Base-by-base conservation (phyloP, 2,797 vertebrate species). In the Typhlichthys subterraneus region DNA sequence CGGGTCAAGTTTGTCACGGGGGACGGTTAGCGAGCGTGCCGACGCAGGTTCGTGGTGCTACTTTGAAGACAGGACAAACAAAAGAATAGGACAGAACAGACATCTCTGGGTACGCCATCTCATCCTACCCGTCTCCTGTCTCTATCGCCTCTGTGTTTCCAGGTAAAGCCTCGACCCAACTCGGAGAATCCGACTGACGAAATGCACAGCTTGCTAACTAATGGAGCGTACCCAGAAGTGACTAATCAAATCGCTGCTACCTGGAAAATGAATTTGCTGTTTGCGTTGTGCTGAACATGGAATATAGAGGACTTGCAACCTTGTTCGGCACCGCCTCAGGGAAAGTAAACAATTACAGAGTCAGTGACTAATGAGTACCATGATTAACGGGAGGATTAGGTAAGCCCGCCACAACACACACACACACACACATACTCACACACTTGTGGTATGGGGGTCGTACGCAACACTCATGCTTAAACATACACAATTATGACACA, bases 331-430 rank as follows among this genome's bases (percentile, higher is more conserved):
- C 68, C 51, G 83, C 85, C 75, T 68, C 79, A 31, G 84, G 87
- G 70, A 85, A 85, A 81, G 86, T 83, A 87, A 88, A 89, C 86
- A 89, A 89, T 90, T 90, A 90, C 76, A 82, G 84, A 83, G 61
- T 81, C 71, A 29, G 69, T 75, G 84, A 87, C 85, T 88, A 89
- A 88, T 89, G 85, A 90, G 86, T 88, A 83, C 84, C 76, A 69
- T 88, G 85, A 90, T 89, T 87, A 90, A 90, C 73, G 68, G 81
- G 80, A 77, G 84, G 85, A 85, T 86, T 77, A 83, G 81, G 85
- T 76, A 87, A 84, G 84, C 83, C 75, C 75, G 46, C 65, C 15
- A 76, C 77, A 69, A 83, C 69, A 68, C 78, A 52, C 69, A 75
- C 79, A 29, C 42, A 17, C 46, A 51, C 80, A 76, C 75, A 63